These are phyloP conservation scores for Tiphia femorata DNA, from an alignment of 2,888 invertebrate species.

Conservation along the genomic window DNA sequence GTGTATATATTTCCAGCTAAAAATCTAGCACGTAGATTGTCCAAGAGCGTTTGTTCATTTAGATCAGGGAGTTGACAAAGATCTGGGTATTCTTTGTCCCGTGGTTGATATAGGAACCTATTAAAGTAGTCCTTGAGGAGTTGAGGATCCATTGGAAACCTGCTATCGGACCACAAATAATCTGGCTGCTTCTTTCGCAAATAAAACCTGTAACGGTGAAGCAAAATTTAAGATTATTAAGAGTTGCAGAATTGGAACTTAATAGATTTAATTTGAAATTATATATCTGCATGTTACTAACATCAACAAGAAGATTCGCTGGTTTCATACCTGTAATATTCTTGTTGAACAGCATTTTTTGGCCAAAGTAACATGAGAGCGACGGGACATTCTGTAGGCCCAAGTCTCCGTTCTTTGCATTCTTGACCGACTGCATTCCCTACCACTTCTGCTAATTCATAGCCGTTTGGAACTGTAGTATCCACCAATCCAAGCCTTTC, in stretches of 20 bases:
- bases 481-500: conserved; percentile 77
- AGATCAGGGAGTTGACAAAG: conserved; percentile 95
- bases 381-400: conserved; percentile 84
- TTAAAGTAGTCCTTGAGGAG: conserved; percentile 93
- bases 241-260: not conserved
- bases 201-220: conserved; percentile 78
- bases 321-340: conserved; percentile 68
- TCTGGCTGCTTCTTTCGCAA: conserved; percentile 88
- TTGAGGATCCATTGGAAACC: conserved; percentile 89
- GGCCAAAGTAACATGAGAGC: conserved; percentile 89
- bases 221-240: not conserved
- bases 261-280: not conserved
- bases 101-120: conserved; percentile 90
- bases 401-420: conserved; percentile 91
- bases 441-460: conserved; percentile 90
- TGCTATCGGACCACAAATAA: conserved; percentile 86
- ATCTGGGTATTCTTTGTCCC: conserved; percentile 95
- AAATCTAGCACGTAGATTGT: conserved; percentile 90
- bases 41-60: conserved; percentile 92
- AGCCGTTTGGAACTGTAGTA: conserved; percentile 72
- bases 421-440: conserved; percentile 89
- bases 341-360: conserved; percentile 71
- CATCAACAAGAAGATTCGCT: not conserved
- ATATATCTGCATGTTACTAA: not conserved
- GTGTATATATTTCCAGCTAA: conserved; percentile 95